Conservation (phyloP, 2,113 vertebrate species). For the human region DNA sequence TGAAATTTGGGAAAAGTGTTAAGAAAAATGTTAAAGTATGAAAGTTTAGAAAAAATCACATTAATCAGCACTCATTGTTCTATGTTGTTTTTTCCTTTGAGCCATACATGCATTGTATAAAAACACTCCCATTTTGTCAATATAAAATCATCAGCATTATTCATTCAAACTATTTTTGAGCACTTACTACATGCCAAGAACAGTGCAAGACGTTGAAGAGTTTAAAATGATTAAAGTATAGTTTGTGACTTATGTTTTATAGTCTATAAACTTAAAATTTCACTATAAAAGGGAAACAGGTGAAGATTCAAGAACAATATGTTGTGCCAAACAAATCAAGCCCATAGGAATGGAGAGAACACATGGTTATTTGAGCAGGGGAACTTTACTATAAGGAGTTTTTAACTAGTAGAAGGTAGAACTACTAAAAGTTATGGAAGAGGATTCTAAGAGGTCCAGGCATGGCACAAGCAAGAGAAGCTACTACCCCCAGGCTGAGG, state of each 20-base stretch:
- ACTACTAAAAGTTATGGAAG: background rate
- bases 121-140: background rate
- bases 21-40: background rate
- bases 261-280: background rate
- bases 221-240: background rate
- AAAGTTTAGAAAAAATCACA: background rate
- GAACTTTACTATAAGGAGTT: background rate
- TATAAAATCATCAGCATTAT: background rate
- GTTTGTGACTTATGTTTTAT: background rate
- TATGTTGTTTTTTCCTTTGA: conserved; percentile 8
- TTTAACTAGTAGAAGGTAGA: background rate
- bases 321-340: background rate
- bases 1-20: conserved; percentile 2
- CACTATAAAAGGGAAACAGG: background rate
- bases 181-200: background rate
- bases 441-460: background rate
- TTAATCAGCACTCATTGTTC: background rate
- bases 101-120: background rate
- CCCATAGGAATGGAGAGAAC: background rate
- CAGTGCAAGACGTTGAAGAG: background rate
- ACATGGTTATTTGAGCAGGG: background rate
- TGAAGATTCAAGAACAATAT: background rate
- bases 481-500: background rate
- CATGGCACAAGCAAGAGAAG: background rate
- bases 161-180: conserved; percentile 6